Evolutionary conservation across 1,140 invertebrate species (phyloP).

Genomic region (Ptiloglossa arizonensis): DNA sequence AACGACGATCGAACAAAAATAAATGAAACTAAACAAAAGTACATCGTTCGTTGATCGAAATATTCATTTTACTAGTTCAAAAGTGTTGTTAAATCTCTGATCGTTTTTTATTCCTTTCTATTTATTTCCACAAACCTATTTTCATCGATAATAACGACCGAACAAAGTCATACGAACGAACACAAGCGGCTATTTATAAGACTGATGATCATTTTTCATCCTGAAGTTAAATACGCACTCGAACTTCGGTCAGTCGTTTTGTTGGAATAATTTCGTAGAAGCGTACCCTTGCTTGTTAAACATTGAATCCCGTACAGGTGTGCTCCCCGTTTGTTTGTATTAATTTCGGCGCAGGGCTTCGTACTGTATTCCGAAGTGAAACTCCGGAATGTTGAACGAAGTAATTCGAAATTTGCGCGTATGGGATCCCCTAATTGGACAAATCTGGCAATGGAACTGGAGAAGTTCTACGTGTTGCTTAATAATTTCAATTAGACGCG

Average conservation of each 20-base stretch:
- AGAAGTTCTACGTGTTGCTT: not conserved
- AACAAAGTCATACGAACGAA: too few relatives aligned
- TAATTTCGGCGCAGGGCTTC: not conserved
- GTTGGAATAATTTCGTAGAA: not conserved
- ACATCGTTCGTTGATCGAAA: too few relatives aligned
- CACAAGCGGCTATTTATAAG: too few relatives aligned
- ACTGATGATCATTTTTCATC: not conserved
- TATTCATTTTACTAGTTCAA: too few relatives aligned
- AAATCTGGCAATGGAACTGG: not conserved
- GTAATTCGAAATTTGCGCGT: slow-evolving; percentile 35
- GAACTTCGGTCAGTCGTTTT: not conserved
- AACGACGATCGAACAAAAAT: too few relatives aligned
- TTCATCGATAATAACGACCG: too few relatives aligned
- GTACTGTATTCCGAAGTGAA: slow-evolving; percentile 2
- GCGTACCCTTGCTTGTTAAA: slow-evolving; percentile 28
- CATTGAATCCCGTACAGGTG: not conserved
- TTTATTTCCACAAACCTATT: too few relatives aligned
- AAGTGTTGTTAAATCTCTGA: too few relatives aligned
- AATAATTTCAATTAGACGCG: not conserved
- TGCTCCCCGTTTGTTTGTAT: slow-evolving; percentile 1
- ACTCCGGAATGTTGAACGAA: not conserved
- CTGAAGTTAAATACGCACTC: not conserved
- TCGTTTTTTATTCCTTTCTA: too few relatives aligned
- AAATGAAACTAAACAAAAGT: too few relatives aligned
- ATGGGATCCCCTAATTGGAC: slow-evolving; percentile 29